Evolutionary conservation across 2,113 vertebrate genomes (phyloP).

Genomic region (Cavia porcellus): DNA sequence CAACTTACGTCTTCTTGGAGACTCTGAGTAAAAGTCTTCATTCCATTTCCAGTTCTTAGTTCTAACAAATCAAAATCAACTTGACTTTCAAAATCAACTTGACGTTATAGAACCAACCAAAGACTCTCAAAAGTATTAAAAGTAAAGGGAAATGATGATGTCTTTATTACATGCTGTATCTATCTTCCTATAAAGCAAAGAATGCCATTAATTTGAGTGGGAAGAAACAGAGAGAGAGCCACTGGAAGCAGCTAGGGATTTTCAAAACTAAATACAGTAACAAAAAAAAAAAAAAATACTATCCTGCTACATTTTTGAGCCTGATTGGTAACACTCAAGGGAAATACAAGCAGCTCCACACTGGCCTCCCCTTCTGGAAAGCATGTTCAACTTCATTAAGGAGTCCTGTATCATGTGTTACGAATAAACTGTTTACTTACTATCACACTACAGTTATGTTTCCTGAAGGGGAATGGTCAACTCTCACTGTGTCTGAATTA

Average conservation of each 20-base stretch:
- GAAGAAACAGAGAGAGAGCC: neutral
- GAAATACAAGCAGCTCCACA: neutral
- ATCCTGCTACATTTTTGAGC: neutral
- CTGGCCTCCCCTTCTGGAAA: neutral
- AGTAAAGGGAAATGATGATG: neutral
- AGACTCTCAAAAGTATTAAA: neutral
- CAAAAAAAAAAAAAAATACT: neutral
- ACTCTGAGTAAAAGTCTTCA: conserved; percentile 28
- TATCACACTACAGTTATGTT: neutral
- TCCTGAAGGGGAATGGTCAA: neutral
- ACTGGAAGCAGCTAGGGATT: conserved; percentile 13
- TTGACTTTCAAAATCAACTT: neutral
- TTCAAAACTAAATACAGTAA: conserved; percentile 13
- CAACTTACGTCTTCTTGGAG: neutral
- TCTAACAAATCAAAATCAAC: conserved; percentile 58
- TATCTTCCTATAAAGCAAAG: neutral
- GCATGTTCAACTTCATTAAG: neutral
- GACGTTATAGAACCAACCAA: neutral
- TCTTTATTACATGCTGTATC: conserved; percentile 5
- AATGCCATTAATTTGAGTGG: neutral
- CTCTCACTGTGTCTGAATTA: neutral
- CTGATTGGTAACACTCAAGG: neutral
- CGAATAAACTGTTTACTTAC: neutral
- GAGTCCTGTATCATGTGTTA: neutral
- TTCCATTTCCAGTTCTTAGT: conserved; percentile 55